Base-by-base conservation (phyloP, 2,113 vertebrate genomes). In the Naja naja region DNA sequence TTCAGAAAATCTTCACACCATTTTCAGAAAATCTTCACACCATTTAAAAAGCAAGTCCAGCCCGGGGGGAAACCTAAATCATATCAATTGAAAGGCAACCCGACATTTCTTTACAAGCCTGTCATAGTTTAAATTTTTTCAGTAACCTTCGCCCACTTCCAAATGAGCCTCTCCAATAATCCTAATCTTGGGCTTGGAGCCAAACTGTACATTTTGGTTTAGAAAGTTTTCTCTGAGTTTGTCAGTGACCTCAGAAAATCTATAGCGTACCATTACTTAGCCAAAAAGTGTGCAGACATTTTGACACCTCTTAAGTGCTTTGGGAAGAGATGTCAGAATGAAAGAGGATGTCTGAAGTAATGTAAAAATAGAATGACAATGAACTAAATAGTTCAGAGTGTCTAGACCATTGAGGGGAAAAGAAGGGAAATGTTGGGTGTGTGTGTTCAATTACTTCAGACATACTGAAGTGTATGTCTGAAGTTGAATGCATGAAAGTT, bases 141-240 rank as follows among this genome's bases (percentile, higher is more conserved):
- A 23, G 85, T n/a, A 93, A 88, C 60, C 69, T 55, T 18, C 94
- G 87, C 74, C 56, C 39, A 14, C 1, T 86, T 11, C 56, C 56
- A 52, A 20, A 55, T 53, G 22, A 89, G 0, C 14, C n/a, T 47
- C 43, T 91, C 10, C 30, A 91, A 88, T 85, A 93, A 56, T 49
- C 88, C 90, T 89, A 5, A 88, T 89, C 85, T 92, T 93, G 89
- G 85, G 58, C 86, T 91, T 0, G 25, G 54, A 69, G 58, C 87
- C 87, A 20, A 4, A 0, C 30, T 91, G 43, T 69, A 52, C 56
- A 81, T 91, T 60, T 49, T 91, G 52, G 56, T 89, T 92, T 90
- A 25, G 45, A 92, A 55, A 90, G 94, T 49, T 91, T 1, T 91
- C 93, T 94, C 20, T 92, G 60, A 43, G 85, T 8, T 3, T 95